Base-by-base conservation (phyloP, 2,888 invertebrate genomes). In the Ochropacha duplaris region DNA sequence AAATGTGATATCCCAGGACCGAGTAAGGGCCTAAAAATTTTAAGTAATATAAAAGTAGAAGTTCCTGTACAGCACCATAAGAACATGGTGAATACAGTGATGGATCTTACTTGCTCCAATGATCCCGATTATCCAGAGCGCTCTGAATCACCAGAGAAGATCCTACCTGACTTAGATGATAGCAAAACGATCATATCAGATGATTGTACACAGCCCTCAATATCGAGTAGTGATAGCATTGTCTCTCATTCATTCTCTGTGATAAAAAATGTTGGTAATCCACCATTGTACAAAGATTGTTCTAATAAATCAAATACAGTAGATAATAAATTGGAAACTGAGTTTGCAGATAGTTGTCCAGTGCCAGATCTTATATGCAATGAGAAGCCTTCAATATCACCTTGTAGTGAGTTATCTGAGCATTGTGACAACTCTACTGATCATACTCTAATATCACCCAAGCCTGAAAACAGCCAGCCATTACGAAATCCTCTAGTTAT, bases 21-120 rank as follows among this genome's bases (percentile, higher is more conserved):
- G 26, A 85, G 72, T 52, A 91, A 86, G 69, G 92, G 93, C n/a
- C 78, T 93, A 12, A 93, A 93, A 76, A 93, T 93, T 62, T 78
- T 93, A 44, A 93, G 93, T 69, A 93, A 93, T 67, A 89, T 93
- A 49, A 93, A 93, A 67, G 92, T 93, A n/a, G 93, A 93, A 79
- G 90, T 93, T 44, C 93, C 92, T 59, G 90, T 93, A 12, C 88
- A 90, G 67, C 92, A 90, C 76, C 81, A 86, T 63, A 91, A 90
- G 69, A 90, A 86, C 66, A 87, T 91, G 86, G 78, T 92, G 24
- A 90, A 92, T 59, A 90, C 89, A 28, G 83, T 92, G 1, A 84
- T 93, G 81, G 93, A 93, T 65, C 76, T 93, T 12, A 93, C 93
- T 44, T 87, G 83, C 6, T 72, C 88, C 22, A 79, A 76, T 68